These are phyloP conservation scores for Thereuonema tuberculata DNA, from an alignment of 1,140 invertebrate genomes.

Conservation along the genomic window DNA sequence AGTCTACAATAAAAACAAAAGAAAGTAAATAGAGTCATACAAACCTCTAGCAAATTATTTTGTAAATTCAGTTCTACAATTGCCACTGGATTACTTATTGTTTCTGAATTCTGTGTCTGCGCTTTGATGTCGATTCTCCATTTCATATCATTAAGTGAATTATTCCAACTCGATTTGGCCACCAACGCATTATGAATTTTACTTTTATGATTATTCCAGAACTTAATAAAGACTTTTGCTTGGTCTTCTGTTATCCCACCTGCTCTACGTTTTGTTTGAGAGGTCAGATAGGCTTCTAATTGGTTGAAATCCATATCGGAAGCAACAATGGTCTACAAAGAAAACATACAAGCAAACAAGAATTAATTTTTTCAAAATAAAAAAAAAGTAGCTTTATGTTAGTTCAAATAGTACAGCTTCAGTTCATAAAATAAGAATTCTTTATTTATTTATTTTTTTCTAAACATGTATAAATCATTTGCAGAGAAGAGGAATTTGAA, in stretches of 20 bases:
- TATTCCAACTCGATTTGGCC: not conserved
- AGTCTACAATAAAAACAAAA: too few species aligned
- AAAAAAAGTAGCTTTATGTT: too few species aligned
- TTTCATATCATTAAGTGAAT: not conserved
- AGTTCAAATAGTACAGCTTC: too few species aligned
- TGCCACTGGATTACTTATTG: not conserved
- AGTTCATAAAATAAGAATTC: too few species aligned
- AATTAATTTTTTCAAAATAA: too few species aligned
- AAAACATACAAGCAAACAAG: too few species aligned
- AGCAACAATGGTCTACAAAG: not conserved
- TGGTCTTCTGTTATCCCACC: not conserved
- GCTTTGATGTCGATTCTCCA: not conserved
- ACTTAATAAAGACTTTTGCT: not conserved
- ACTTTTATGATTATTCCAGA: not conserved
- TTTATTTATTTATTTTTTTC: too few species aligned
- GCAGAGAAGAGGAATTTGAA: too few species aligned
- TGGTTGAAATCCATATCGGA: conserved; percentile 1
- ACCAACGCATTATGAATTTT: not conserved
- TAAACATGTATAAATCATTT: too few species aligned
- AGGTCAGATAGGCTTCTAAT: not conserved
- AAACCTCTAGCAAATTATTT: not conserved
- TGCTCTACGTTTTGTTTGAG: not conserved
- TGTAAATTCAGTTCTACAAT: not conserved
- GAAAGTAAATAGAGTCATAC: too few species aligned
- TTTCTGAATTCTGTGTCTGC: not conserved